Base-by-base conservation (phyloP, 2,113 vertebrate species). In the Solea solea region DNA sequence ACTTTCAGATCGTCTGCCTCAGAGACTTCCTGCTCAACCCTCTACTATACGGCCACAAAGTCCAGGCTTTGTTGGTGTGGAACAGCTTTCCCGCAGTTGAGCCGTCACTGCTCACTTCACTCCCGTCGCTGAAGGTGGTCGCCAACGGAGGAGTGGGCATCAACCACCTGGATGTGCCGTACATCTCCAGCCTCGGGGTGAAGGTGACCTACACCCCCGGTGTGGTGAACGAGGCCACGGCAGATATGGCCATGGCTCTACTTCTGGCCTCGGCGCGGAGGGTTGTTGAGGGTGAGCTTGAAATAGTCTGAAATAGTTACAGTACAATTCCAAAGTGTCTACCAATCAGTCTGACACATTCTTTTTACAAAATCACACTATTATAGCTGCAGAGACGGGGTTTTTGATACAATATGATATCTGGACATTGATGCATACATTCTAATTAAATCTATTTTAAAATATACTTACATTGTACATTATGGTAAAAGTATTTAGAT, bases 251-350 rank as follows among this genome's bases (percentile, higher is more conserved):
- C 21, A 92, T 95, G 94, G 91, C 86, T 48, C 80, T 96, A 69
- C 91, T 96, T 52, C 86, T 97, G 59, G 93, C 94, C 1, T 94
- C 94, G 1, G 95, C 95, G 41, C 89, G 92, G 44, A 94, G 86
- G 52, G 64, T 96, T 0, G 72, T 88, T 15, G 59, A 88, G 48
- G 80, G 90, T 85, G 44, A 82, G 51, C 10, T 10, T 48, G 9
- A 48, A 14, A 10, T 48, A 34, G 3, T 34, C 5, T 34, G 34
- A 34, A 34, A 34, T 34, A 4, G 5, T 34, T 34, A 34, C 3
- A 34, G 28, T 7, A 10, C 42, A 44, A 44, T 44, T 44, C 42
- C 42, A 44, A 44, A 44, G 8, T 7, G 5, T 34, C 34, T 34
- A 34, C 34, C 5, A 6, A 34, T 34, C 5, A 6, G 5, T 34